Percentiles rank a stretch among this genome's conserved stretches.
These are phyloP conservation scores for Felis chaus DNA, from an alignment of 2,113 vertebrate species.

Conservation along the genomic window DNA sequence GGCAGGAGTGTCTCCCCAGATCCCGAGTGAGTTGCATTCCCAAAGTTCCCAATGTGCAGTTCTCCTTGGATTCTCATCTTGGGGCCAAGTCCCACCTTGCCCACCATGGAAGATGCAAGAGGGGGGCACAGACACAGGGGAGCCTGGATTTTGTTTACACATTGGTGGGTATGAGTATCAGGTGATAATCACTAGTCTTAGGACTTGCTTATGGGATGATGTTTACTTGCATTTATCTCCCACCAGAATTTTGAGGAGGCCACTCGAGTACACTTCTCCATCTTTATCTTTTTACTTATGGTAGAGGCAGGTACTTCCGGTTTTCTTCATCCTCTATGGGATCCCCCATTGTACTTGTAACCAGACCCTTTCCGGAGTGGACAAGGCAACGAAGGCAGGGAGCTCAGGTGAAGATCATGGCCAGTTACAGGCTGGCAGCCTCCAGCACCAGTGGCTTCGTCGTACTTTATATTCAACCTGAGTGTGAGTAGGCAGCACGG, in stretches of 20 bases:
- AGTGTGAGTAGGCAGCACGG: background rate
- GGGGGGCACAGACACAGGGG: background rate
- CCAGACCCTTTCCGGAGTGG: background rate
- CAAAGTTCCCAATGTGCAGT: background rate
- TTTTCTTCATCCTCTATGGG: background rate
- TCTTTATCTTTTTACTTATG: background rate
- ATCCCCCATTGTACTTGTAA: background rate
- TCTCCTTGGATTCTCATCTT: background rate
- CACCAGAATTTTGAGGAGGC: background rate
- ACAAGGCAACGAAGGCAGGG: fast-evolving
- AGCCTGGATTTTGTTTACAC: background rate
- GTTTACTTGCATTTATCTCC: background rate
- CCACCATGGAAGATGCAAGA: background rate
- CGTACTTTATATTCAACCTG: background rate
- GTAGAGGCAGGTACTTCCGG: background rate
- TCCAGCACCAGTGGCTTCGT: background rate
- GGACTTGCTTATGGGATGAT: background rate
- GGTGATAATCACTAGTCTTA: background rate
- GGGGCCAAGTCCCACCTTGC: background rate
- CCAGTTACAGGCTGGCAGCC: background rate
- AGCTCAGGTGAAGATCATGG: background rate
- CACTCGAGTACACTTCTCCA: background rate
- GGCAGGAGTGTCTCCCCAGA: background rate
- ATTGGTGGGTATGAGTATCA: background rate
- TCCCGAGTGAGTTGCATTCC: background rate